phyloP scores from a whole-genome alignment of 2,113 vertebrate genomes.

The Ciconia stormi region DNA sequence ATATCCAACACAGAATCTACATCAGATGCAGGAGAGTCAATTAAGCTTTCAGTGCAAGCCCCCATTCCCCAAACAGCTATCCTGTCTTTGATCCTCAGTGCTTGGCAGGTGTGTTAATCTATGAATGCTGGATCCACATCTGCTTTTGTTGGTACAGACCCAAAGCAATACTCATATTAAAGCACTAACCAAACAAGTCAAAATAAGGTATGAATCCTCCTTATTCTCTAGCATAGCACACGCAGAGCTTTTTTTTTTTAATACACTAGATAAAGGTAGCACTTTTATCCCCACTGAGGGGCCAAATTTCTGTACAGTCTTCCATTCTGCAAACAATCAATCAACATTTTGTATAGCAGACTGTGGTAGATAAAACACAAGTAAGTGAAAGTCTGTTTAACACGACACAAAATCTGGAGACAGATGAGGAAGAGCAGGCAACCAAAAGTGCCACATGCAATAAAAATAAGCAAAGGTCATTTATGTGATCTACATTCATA shows the following conservation, averaged over 20 bases:
- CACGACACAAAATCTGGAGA: background rate
- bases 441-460: background rate
- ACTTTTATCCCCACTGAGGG: background rate
- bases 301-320: background rate
- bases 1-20: constrained; percentile 30
- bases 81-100: constrained; percentile 50
- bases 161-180: constrained; percentile 52
- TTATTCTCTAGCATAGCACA: background rate
- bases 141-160: constrained; percentile 58
- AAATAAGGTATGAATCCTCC: constrained; percentile 50
- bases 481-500: background rate
- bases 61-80: constrained; percentile 30
- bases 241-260: background rate
- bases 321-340: background rate
- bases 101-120: constrained; percentile 67
- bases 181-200: constrained; percentile 40
- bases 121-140: constrained; percentile 47
- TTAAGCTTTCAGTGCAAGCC: constrained; percentile 40
- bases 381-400: background rate
- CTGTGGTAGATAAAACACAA: background rate
- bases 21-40: constrained; percentile 47
- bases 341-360: background rate
- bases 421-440: constrained; percentile 1
- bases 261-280: background rate
- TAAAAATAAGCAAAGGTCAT: background rate